Evolutionary conservation across 2,888 invertebrate species (phyloP).

Genomic region (Philaethria dido): DNA sequence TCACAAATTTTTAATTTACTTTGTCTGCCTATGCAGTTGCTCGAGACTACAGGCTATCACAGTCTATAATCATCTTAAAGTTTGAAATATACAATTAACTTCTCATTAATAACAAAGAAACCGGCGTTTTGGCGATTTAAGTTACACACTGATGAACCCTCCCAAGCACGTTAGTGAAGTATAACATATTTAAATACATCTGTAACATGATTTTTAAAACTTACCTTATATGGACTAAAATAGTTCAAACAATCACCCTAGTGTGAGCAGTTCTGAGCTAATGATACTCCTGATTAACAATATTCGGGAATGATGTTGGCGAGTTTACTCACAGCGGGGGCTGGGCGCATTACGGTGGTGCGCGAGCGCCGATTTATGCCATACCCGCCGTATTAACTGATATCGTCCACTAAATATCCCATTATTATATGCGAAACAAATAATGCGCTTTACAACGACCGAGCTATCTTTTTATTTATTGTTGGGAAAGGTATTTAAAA

Average conservation of each 20-base stretch:
- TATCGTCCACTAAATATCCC: constrained; percentile 82
- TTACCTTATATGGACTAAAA: neutral
- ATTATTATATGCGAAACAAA: constrained; percentile 82
- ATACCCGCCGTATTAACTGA: constrained; percentile 79
- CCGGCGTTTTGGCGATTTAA: too few species aligned
- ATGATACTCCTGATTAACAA: constrained; percentile 84
- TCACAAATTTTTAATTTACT: too few species aligned
- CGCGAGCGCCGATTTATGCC: constrained; percentile 77
- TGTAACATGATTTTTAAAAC: too few species aligned
- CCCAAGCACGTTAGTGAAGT: too few species aligned
- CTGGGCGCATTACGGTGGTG: constrained; percentile 76
- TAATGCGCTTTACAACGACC: constrained; percentile 67
- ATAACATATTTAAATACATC: too few species aligned
- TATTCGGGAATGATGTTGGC: constrained; percentile 81
- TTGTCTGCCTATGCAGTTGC: too few species aligned
- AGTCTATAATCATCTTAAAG: too few species aligned
- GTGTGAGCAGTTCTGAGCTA: constrained; percentile 67
- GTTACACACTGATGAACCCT: too few species aligned
- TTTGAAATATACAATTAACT: too few species aligned
- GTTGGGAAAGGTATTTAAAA: constrained; percentile 66
- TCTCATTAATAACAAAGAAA: too few species aligned
- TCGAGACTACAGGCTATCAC: too few species aligned
- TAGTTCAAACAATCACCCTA: constrained; percentile 43
- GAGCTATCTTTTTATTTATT: constrained; percentile 65
- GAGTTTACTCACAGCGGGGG: constrained; percentile 77